Conservation (phyloP, 2,797 vertebrate species). For the Chelon auratus region DNA sequence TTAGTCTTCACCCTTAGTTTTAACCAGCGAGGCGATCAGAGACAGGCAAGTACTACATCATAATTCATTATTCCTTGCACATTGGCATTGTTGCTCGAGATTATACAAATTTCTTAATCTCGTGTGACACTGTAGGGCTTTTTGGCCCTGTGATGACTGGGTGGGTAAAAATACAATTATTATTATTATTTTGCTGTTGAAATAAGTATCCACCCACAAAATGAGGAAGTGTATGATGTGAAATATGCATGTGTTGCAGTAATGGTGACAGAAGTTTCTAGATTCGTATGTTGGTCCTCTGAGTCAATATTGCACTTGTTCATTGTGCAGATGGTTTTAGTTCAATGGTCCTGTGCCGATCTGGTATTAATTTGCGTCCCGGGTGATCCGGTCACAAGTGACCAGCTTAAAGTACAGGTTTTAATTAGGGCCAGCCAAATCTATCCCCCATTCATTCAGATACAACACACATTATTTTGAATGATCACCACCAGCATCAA, state of each 20-base stretch:
- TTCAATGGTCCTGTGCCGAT: too few species aligned
- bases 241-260: neutral
- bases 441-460: too few species aligned
- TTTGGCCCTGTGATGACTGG: neutral
- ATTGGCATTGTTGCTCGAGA: neutral
- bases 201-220: neutral
- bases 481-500: too few species aligned
- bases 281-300: too few species aligned
- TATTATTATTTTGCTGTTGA: neutral
- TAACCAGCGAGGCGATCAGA: neutral
- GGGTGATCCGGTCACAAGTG: too few species aligned
- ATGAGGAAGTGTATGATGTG: neutral
- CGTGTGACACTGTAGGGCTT: neutral
- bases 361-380: too few species aligned
- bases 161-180: neutral
- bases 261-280: neutral
- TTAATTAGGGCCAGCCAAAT: too few species aligned
- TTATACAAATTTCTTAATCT: too few species aligned
- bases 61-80: neutral
- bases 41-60: conserved; percentile 26
- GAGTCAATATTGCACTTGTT: too few species aligned
- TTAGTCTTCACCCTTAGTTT: neutral
- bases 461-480: too few species aligned
- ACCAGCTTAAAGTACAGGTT: too few species aligned
- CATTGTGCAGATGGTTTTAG: too few species aligned